Evolutionary conservation across 2,113 vertebrate genomes (phyloP).

Genomic region (Serilophus lunatus): DNA sequence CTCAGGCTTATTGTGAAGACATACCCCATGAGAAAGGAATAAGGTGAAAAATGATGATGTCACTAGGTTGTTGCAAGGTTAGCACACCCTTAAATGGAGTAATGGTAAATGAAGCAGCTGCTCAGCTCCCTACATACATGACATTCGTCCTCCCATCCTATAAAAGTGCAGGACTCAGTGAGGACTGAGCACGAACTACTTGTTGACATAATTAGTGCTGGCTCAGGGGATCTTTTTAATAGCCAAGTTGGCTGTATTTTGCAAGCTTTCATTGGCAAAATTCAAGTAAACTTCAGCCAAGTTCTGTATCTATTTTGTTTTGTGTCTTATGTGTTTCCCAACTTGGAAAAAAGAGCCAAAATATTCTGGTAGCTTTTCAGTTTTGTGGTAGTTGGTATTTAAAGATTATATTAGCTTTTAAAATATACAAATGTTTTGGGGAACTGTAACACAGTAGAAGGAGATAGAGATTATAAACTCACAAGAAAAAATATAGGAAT

Average conservation of each 20-base stretch:
- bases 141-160: slow-evolving; percentile 9
- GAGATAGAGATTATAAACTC: slow-evolving; percentile 25
- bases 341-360: slow-evolving; percentile 51
- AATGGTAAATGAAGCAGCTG: slow-evolving; percentile 72
- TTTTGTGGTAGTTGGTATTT: slow-evolving; percentile 59
- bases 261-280: slow-evolving; percentile 77
- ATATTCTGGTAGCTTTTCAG: slow-evolving; percentile 60
- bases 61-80: slow-evolving; percentile 88
- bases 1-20: slow-evolving; percentile 71
- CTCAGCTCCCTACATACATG: slow-evolving; percentile 55
- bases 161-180: slow-evolving; percentile 36
- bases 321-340: slow-evolving; percentile 57
- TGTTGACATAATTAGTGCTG: slow-evolving; percentile 83
- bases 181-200: slow-evolving; percentile 71
- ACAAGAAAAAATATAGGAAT: slow-evolving; percentile 25
- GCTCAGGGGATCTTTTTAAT: slow-evolving; percentile 54
- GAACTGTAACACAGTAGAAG: neutral
- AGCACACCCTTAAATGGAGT: slow-evolving; percentile 86
- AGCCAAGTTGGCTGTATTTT: slow-evolving; percentile 75
- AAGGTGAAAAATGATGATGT: slow-evolving; percentile 84
- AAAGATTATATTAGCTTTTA: slow-evolving; percentile 58
- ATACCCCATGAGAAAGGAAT: slow-evolving; percentile 55
- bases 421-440: slow-evolving; percentile 48
- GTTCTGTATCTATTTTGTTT: slow-evolving; percentile 74
- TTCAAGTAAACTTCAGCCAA: slow-evolving; percentile 76